Conservation (phyloP, 2,888 invertebrate species). For the Malachius bipustulatus region DNA sequence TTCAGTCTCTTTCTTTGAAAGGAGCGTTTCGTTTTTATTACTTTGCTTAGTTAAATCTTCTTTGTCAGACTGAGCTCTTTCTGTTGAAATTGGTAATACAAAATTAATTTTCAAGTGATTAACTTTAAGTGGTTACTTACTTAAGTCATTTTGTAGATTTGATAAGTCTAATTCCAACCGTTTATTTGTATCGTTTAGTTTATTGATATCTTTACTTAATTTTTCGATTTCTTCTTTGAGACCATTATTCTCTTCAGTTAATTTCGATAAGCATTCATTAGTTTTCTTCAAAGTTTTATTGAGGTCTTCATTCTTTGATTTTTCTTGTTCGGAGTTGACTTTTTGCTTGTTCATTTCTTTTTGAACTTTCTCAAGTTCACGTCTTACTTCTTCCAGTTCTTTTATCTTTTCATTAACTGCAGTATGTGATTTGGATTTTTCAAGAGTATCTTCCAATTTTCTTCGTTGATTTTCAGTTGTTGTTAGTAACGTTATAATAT, state of each 20-base stretch:
- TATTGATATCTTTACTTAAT: conserved; percentile 38
- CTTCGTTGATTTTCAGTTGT: conserved; percentile 43
- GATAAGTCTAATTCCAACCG: conserved; percentile 40
- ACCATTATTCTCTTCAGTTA: conserved; percentile 50
- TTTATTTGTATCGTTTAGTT: conserved; percentile 40
- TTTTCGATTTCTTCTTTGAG: conserved; percentile 41
- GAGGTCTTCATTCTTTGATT: conserved; percentile 42
- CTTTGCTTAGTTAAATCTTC: conserved; percentile 45
- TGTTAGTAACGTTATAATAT: conserved; percentile 49
- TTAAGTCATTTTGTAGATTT: conserved; percentile 26
- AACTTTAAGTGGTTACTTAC: too few species aligned
- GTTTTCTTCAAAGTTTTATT: conserved; percentile 38
- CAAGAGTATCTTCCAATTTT: conserved; percentile 38
- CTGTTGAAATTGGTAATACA: conserved; percentile 39
- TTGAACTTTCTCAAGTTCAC: conserved; percentile 40
- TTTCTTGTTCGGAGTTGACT: conserved; percentile 40
- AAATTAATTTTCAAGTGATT: too few species aligned
- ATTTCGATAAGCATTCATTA: conserved; percentile 38
- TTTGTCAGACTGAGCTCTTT: conserved; percentile 43
- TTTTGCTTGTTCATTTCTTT: conserved; percentile 44
- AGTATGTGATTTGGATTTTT: conserved; percentile 20
- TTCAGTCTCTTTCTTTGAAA: conserved; percentile 53
- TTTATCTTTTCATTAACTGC: conserved; percentile 30
- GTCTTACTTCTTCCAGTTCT: conserved; percentile 42
- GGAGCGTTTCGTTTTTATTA: conserved; percentile 53